A percentile compares a stretch with the other conserved stretches of the same genome.
phyloP scores from a whole-genome alignment of 2,888 invertebrate genomes.

The Phyto melanocephala region DNA sequence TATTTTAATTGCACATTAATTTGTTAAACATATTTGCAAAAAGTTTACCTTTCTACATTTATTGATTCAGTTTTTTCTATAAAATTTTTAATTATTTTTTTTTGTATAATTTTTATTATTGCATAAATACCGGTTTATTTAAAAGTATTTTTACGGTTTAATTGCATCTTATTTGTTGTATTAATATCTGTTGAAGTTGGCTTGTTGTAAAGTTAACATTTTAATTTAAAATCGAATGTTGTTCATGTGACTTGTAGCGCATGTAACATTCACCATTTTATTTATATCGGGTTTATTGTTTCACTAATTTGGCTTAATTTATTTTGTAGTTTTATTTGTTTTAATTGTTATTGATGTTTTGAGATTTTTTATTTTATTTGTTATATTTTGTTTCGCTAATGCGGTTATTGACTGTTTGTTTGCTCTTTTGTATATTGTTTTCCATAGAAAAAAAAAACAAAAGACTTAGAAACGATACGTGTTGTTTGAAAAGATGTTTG shows the following conservation, averaged over 20 bases:
- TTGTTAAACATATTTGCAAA: conserved; percentile 1
- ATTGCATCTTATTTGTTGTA: not conserved
- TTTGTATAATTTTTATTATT: too few relatives aligned
- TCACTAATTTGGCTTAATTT: not conserved
- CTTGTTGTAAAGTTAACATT: not conserved
- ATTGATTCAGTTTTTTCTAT: too few relatives aligned
- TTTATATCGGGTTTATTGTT: not conserved
- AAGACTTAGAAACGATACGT: conserved; percentile 40
- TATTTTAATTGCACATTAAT: not conserved
- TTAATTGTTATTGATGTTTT: too few relatives aligned
- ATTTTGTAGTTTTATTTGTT: not conserved
- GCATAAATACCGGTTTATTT: not conserved
- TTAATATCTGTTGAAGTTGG: too few relatives aligned
- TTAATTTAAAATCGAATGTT: not conserved
- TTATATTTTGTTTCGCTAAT: conserved; percentile 10
- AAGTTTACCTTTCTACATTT: not conserved
- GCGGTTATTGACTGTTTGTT: not conserved
- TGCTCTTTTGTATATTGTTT: not conserved
- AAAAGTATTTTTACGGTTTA: too few relatives aligned
- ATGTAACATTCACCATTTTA: not conserved
- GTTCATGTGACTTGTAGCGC: not conserved
- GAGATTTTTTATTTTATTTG: not conserved
- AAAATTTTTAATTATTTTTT: too few relatives aligned
- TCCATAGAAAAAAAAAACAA: not conserved
- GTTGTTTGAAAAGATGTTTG: not conserved